Evolutionary conservation across 2,888 invertebrate genomes (phyloP).

Genomic region (Drosophila emarginata): DNA sequence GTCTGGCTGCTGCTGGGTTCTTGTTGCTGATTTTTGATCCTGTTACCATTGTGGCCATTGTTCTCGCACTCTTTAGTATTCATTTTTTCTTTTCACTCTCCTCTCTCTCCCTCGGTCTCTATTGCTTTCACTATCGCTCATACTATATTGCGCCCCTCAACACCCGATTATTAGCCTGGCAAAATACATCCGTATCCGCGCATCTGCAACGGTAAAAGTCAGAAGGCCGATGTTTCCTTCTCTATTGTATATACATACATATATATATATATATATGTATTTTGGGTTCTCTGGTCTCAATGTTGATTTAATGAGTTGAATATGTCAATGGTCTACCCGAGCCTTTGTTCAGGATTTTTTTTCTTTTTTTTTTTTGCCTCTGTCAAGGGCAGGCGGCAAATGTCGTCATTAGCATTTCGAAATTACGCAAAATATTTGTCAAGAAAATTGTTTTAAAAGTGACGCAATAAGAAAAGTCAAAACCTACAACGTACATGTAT

Average conservation of each 20-base stretch:
- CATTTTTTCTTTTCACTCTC: conserved; percentile 5
- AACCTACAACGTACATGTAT: neutral
- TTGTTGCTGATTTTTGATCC: conserved; percentile 69
- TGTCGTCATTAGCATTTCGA: conserved; percentile 63
- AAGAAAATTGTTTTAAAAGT: conserved; percentile 21
- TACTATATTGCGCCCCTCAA: conserved; percentile 12
- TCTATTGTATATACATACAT: conserved; percentile 38
- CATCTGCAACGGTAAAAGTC: conserved; percentile 53
- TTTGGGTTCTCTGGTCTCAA: conserved; percentile 30
- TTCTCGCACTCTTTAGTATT: conserved; percentile 58
- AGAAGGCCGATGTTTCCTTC: conserved; percentile 20
- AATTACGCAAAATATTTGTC: conserved; percentile 63
- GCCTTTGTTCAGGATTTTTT: neutral
- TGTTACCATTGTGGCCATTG: conserved; percentile 76
- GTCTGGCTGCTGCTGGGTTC: conserved; percentile 7
- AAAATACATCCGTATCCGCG: conserved; percentile 34
- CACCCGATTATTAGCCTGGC: conserved; percentile 73
- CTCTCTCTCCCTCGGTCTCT: neutral
- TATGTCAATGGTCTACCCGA: conserved; percentile 64
- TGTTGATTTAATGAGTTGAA: conserved; percentile 73
- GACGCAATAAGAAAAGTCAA: conserved; percentile 8
- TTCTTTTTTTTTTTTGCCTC: conserved; percentile 2
- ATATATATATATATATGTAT: neutral
- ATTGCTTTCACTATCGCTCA: conserved; percentile 40
- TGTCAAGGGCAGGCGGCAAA: conserved; percentile 41